Evolutionary conservation across 1,140 invertebrate genomes (phyloP), one percentile per base, ranked within the genome.

Genomic region (Zaprionus vittiger): DNA sequence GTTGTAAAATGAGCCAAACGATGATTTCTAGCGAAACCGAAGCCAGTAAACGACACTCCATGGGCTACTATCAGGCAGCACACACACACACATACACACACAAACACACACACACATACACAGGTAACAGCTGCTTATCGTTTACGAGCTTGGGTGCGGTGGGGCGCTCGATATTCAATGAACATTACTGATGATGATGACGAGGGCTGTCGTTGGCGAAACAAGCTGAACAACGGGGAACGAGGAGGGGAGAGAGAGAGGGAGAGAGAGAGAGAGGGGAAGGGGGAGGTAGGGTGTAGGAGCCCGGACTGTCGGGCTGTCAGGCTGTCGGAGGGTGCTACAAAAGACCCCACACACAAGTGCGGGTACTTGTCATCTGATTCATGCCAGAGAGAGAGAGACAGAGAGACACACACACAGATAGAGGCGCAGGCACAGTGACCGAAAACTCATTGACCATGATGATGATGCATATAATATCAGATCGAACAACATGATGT

Each of bases 381-480:
- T 66, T 86, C 77, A 83, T 69, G 15, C 55, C 34, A 77, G 74
- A 72, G 60, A 70, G 34, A 37, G 7, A 20, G 52, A 56, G n/a
- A 67, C 34, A 71, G 15, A 69, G 26, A 73, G 28, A 65, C 14
- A 3, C 9, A 34, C 31, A 34, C 15, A 55, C 17, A 44, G 11
- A 14, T 55, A 55, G 47, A 26, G 37, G 9, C 57, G 59, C 54
- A 65, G 11, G 55, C 47, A 61, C 41, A 56, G 57, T 44, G 52
- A 56, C 55, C 55, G 24, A 63, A 86, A 87, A 80, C 61, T 61
- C 77, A 77, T 71, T 86, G 73, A 74, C 77, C 83, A 86, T 83
- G 77, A 77, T 87, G 83, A 87, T 87, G 73, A 87, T 87, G 83
- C 83, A 86, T 73, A 81, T 64, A 52, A 37, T 64, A 74, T 70